These are phyloP conservation scores for Stenchaetothrips biformis DNA, from an alignment of 2,888 invertebrate genomes.

Conservation along the genomic window DNA sequence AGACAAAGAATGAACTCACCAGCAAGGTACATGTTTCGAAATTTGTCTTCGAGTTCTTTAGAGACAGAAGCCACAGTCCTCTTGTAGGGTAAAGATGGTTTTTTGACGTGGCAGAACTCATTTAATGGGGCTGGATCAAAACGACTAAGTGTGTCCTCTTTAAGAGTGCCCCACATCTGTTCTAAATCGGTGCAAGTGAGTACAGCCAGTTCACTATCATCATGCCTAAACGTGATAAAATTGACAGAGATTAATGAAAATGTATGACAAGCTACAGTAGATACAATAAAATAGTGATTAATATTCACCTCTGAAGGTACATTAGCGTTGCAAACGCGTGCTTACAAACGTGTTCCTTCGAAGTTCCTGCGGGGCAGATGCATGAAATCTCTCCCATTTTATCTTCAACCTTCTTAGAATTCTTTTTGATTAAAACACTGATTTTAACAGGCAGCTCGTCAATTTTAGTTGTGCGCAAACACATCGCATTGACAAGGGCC, in stretches of 20 bases:
- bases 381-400: background rate
- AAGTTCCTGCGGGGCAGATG: background rate
- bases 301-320: background rate
- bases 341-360: background rate
- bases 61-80: background rate
- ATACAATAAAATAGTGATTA: background rate
- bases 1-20: background rate
- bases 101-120: constrained; percentile 8
- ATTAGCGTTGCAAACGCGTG: background rate
- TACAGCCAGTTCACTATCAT: background rate
- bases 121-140: background rate
- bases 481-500: background rate
- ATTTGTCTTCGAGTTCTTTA: background rate
- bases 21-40: background rate
- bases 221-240: background rate
- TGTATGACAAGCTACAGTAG: background rate
- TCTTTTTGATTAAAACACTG: background rate
- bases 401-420: background rate
- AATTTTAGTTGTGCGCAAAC: background rate
- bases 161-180: background rate
- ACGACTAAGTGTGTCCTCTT: background rate
- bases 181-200: background rate
- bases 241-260: no score
- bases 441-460: background rate
- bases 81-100: background rate